These are phyloP conservation scores for Scelioninae gen. 1 DNA, from an alignment of 2,888 invertebrate genomes.

Conservation along the genomic window DNA sequence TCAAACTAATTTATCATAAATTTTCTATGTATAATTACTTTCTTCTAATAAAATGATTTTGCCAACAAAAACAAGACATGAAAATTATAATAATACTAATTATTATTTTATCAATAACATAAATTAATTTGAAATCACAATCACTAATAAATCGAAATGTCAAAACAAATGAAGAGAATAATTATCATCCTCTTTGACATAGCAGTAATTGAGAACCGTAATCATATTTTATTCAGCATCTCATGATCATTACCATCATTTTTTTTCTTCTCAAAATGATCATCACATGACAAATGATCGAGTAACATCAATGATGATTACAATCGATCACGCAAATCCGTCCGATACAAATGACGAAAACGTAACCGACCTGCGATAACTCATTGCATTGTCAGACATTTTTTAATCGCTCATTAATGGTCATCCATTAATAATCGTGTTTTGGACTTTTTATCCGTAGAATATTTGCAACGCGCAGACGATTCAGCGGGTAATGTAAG, in stretches of 20 bases:
- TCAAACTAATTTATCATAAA: too few species aligned
- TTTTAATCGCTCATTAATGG: conserved; percentile 45
- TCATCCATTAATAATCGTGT: conserved; percentile 34
- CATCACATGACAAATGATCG: conserved; percentile 22
- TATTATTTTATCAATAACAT: too few species aligned
- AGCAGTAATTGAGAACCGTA: conserved; percentile 14
- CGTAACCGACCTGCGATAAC: conserved; percentile 7
- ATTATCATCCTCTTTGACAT: conserved; percentile 17
- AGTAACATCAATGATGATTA: conserved; percentile 12
- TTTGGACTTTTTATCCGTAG: conserved; percentile 17
- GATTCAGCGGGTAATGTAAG: conserved; percentile 40
- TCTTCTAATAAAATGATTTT: too few species aligned
- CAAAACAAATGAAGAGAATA: conserved; percentile 12
- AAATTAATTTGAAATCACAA: background rate
- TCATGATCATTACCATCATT: conserved; percentile 27
- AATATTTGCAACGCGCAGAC: conserved; percentile 63
- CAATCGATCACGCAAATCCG: conserved; percentile 10
- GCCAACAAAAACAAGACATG: too few species aligned
- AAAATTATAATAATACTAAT: too few species aligned
- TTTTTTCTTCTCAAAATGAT: background rate
- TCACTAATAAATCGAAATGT: conserved; percentile 3
- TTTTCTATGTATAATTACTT: too few species aligned
- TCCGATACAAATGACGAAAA: conserved; percentile 7
- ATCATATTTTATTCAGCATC: conserved; percentile 15
- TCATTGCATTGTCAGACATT: conserved; percentile 24